phyloP scores from a whole-genome alignment of 1,140 invertebrate genomes.

The Drosophila dunni region DNA sequence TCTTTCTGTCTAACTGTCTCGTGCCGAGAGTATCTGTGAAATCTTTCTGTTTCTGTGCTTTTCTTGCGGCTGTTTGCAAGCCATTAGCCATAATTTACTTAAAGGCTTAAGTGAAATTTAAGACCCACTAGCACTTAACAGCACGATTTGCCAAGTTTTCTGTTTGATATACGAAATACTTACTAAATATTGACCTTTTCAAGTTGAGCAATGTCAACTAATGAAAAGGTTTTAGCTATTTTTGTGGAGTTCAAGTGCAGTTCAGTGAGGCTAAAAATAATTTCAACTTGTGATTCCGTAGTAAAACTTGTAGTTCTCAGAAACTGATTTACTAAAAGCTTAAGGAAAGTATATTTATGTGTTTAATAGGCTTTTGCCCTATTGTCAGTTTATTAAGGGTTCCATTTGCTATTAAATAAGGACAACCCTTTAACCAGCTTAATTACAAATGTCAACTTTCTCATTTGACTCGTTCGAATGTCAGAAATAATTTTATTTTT shows the following conservation, averaged over 20 bases:
- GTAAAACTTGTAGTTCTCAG: no score
- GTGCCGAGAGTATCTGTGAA: slow-evolving; percentile 1
- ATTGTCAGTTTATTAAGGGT: neutral
- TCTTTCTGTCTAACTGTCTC: no score
- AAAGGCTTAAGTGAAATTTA: slow-evolving; percentile 71
- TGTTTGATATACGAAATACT: slow-evolving; percentile 1
- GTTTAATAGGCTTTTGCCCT: neutral
- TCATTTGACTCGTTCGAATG: neutral
- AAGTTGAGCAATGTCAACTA: slow-evolving; percentile 20
- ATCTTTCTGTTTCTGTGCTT: slow-evolving; percentile 26
- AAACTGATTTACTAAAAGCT: no score
- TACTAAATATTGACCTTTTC: slow-evolving; percentile 17
- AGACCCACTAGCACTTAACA: slow-evolving; percentile 51
- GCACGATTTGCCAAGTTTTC: slow-evolving; percentile 14
- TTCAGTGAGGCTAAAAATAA: neutral
- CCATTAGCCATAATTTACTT: slow-evolving; percentile 81
- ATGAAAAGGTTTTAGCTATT: slow-evolving; percentile 5
- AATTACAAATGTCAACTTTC: neutral
- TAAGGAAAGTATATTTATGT: no score
- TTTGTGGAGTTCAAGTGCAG: neutral
- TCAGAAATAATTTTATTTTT: neutral
- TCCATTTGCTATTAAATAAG: neutral
- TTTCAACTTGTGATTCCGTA: neutral
- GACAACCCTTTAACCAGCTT: neutral
- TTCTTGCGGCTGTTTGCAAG: slow-evolving; percentile 55